A percentile compares a stretch with the other conserved stretches of the same genome.
Evolutionary conservation across 2,888 invertebrate genomes (phyloP).

Genomic region (Mythimna lalbum): DNA sequence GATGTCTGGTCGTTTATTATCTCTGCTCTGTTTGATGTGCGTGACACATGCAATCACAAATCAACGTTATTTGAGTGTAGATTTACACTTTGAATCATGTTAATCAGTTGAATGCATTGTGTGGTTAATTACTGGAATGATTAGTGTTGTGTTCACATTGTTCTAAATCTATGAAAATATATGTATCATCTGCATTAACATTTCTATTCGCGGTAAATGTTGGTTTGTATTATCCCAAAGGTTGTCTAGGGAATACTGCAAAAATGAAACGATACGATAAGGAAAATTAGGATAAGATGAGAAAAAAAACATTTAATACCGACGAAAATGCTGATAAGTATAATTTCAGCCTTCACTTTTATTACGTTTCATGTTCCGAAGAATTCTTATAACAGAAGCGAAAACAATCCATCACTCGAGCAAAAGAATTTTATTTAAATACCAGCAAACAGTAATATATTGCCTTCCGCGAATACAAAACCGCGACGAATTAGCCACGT

Average conservation of each 20-base stretch:
- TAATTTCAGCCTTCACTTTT: conserved; percentile 23
- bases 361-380: conserved; percentile 46
- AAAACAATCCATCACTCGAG: conserved; percentile 57
- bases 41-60: conserved; percentile 74
- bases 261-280: background rate
- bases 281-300: background rate
- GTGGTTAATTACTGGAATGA: conserved; percentile 30
- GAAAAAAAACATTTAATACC: conserved; percentile 5
- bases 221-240: background rate
- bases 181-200: background rate
- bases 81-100: conserved; percentile 52
- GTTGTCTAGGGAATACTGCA: background rate
- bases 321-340: conserved; percentile 15
- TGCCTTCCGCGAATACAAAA: conserved; percentile 45
- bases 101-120: conserved; percentile 37
- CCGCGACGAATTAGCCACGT: conserved; percentile 61
- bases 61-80: conserved; percentile 60
- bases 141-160: conserved; percentile 2
- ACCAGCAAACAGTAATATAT: conserved; percentile 50
- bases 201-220: background rate
- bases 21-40: conserved; percentile 69
- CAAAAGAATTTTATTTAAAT: conserved; percentile 54
- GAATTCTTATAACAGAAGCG: conserved; percentile 40
- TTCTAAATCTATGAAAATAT: conserved; percentile 1
- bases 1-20: conserved; percentile 80